Base-by-base conservation (phyloP, 2,888 invertebrate genomes). In the Macrophya alboannulata region DNA sequence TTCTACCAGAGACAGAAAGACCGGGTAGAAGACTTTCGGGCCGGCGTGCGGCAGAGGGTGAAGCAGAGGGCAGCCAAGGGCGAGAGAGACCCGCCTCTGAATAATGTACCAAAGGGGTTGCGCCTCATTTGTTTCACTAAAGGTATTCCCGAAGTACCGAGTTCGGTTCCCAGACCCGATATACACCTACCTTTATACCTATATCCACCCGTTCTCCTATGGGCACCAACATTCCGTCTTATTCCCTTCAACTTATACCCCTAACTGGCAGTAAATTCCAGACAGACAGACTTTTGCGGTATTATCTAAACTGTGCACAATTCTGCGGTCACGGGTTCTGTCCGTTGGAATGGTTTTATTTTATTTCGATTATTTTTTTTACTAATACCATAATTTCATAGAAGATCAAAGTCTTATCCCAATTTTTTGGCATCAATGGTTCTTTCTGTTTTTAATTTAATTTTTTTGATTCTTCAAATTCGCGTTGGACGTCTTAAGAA, bases 21-120 rank as follows among this genome's bases (percentile, higher is more conserved):
- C 68, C 68, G 31, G 45, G 65, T 72, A 55, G 62, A 59, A 40
- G 51, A 82, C 76, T 86, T 65, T 48, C 48, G 82, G 51, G 62
- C 55, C 65, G 31, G 77, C 37, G 71, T 62, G 59, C n/a, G 77
- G 55, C 51, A 51, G 51, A 51, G 77, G 77, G 40, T 37, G 43
- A 81, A 21, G 37, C 68, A 8, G 68, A 86, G 87, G 81, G 85
- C 43, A 81, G 74, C 84, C 83, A 82, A 86, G 85, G 84, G 76
- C 71, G 81, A 85, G 74, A 86, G 85, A 86, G 87, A 87, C 82
- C 86, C 84, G 87, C 86, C 86, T 86, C 85, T 86, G 88, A 89
- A 90, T 90, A 89, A 90, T 89, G 82, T 83, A 83, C 68, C 88
- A 84, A 89, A 89, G 88, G 86, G 86, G 87, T 88, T 86, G 86